Evolutionary conservation across 2,113 vertebrate species (phyloP), one percentile per base, ranked within the genome.

Genomic region (Myotis brandtii): DNA sequence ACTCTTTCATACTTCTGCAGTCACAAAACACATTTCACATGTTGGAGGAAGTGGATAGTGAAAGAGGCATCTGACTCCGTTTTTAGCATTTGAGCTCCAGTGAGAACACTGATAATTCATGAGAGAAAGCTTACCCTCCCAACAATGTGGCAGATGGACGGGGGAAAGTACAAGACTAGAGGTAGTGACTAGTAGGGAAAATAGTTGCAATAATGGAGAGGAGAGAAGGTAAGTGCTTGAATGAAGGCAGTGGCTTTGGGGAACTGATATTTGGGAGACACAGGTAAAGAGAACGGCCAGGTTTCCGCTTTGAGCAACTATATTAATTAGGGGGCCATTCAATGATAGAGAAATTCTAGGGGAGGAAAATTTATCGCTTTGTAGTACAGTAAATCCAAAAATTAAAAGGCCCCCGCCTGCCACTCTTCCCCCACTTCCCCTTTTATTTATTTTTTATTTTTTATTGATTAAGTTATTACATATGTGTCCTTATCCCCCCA

Each of bases 21-120:
- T 73, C 37, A 73, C 30, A 70, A 73, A 94, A 50, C 32, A 84
- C n/a, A 93, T 88, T 82, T 93, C n/a, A 86, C 62, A 20, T 69
- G 59, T 50, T 82, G 62, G 75, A 95, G 46, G 79, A 93, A 89
- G 46, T 30, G 18, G 62, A 64, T 52, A 79, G 48, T 86, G 52
- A 54, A 86, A 77, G 50, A 86, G 70, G 43, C 40, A 18, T 75
- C 48, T 81, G 72, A 52, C n/a, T 83, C n/a, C 84, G 62, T 83
- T 82, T 91, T 54, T 52, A 91, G 73, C 66, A 79, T 54, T 34
- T 59, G 40, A 69, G 66, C 48, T 50, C 40, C n/a, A 27, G 6
- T 52, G 62, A 77, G 75, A 92, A 79, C 14, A 62, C 32, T 80
- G 66, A 32, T 85, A 43, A 86, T 69, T n/a, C 27, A 59, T 20